Base-by-base conservation (phyloP, 1,140 invertebrate species). In the Listronotus oregonensis region DNA sequence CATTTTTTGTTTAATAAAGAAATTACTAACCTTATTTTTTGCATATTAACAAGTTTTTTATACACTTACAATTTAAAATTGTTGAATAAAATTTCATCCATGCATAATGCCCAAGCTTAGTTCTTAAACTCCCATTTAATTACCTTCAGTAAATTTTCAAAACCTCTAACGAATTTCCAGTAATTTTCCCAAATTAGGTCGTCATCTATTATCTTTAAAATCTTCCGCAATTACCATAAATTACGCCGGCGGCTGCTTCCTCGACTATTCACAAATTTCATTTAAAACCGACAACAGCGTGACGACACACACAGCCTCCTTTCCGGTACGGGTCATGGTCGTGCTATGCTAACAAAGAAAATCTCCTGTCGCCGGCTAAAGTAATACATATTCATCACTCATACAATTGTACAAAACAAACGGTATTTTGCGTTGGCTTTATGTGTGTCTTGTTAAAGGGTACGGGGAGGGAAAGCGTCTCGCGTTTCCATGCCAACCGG, bases 381-480 rank as follows among this genome's bases (percentile, higher is more conserved):
- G 40, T 66, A 63, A 73, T 71, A 73, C 72, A 73, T 71, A 71
- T 71, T 73, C 70, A 73, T 73, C 72, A 73, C 70, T 71, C 70
- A 71, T 70, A 67, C 71, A 72, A 69, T 73, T 71, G 66, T 72
- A 70, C 67, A 74, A 71, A 69, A 72, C 73, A 71, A 71, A 70
- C 71, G 73, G 15, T 66, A 64, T 69, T 70, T 70, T 66, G 66
- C 73, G 71, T 69, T 61, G 71, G 60, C 71, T 68, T 62, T 72
- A 60, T 56, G 60, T 64, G 50, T 60, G 63, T 57, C 34, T 57
- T 57, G 52, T 64, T 37, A 42, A 37, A 51, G 67, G 54, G 66
- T 43, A 44, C 42, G 43, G 46, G 40, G 40, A 58, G 55, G 59
- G 56, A 51, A 49, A 69, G 67, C 50, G 65, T 61, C 51, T 40